These are phyloP conservation scores for Lateolabrax maculatus DNA, from an alignment of 2,797 vertebrate species.

Conservation along the genomic window DNA sequence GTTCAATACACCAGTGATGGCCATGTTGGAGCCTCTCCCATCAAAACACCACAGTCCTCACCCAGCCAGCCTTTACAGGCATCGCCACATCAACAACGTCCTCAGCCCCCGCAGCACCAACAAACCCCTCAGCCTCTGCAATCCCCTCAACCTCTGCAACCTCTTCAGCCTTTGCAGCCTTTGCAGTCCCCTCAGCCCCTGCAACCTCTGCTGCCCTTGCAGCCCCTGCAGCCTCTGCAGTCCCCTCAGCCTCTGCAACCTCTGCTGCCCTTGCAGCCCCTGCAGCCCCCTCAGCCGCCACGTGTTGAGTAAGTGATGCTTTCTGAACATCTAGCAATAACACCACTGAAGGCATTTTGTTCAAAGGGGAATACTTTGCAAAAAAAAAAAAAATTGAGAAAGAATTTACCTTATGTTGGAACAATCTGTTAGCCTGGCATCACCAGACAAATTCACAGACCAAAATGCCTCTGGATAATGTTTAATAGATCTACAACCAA, in stretches of 20 bases:
- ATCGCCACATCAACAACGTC: conserved; percentile 44
- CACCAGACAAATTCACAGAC: no score
- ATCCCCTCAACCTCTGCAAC: background rate
- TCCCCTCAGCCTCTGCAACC: background rate
- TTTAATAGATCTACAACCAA: no score
- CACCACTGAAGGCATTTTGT: background rate
- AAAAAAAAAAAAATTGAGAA: background rate
- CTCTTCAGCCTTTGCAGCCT: background rate
- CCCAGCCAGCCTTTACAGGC: conserved; percentile 44
- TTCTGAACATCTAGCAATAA: background rate
- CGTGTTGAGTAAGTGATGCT: conserved; percentile 81
- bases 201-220: conserved; percentile 13
- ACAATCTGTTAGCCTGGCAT: no score
- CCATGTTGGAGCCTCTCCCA: conserved; percentile 68
- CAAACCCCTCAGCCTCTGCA: background rate
- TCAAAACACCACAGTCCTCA: conserved; percentile 45
- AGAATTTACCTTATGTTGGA: background rate
- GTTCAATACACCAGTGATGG: conserved; percentile 95
- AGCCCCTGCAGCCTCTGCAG: background rate
- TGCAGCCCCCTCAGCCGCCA: conserved; percentile 34
- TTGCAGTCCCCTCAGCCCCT: conserved; percentile 32
- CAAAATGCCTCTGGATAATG: no score
- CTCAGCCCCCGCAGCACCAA: conserved; percentile 23
- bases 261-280: background rate
- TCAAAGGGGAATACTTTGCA: background rate